These are phyloP conservation scores for Sinosuthora webbiana DNA, from an alignment of 2,113 vertebrate species.

Conservation along the genomic window DNA sequence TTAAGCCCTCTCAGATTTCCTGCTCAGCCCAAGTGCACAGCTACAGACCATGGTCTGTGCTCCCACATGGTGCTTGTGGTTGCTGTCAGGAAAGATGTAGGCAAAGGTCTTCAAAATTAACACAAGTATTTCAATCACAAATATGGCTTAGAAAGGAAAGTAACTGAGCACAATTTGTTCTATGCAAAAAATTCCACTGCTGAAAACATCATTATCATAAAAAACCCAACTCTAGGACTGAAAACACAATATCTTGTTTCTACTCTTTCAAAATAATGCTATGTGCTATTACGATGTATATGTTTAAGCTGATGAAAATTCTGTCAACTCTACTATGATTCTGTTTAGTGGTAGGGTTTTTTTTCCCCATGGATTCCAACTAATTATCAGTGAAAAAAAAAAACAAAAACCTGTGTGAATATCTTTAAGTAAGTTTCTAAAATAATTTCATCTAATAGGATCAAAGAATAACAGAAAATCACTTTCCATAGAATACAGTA, in stretches of 20 bases:
- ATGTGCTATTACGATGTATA: neutral
- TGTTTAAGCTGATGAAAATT: neutral
- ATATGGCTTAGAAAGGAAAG: neutral
- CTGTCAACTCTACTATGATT: neutral
- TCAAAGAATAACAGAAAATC: neutral
- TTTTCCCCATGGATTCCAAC: neutral
- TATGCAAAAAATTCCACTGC: neutral
- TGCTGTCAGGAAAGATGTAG: accelerated
- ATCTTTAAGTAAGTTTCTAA: neutral
- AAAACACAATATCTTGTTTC: neutral
- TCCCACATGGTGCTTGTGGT: accelerated
- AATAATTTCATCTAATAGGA: neutral
- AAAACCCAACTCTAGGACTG: accelerated
- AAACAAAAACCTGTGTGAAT: neutral
- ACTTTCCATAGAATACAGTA: neutral
- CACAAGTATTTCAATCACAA: neutral
- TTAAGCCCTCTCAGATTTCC: neutral
- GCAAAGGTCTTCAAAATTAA: neutral
- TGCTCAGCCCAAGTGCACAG: too few species aligned
- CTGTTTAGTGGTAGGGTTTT: neutral
- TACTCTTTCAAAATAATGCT: neutral
- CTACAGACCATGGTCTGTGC: neutral
- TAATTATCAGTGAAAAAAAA: neutral
- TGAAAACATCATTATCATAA: neutral
- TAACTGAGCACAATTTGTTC: neutral